Percentiles rank a stretch among this genome's conserved stretches.
Evolutionary conservation across 1,140 invertebrate genomes (phyloP).

Genomic region (Epicauta chinensis): DNA sequence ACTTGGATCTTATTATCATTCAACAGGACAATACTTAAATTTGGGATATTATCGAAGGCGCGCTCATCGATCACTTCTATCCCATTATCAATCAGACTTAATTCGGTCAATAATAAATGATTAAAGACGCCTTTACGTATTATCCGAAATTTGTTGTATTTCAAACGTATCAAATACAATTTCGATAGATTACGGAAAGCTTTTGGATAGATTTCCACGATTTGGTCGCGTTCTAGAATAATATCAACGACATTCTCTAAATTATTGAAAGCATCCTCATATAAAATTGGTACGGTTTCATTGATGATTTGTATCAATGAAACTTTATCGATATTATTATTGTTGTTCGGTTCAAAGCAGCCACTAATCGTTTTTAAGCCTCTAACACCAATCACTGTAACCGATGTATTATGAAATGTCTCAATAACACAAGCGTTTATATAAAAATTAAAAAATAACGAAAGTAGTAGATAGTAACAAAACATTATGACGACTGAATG

Average conservation of each 20-base stretch:
- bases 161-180: slow-evolving; percentile 30
- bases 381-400: slow-evolving; percentile 32
- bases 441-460: slow-evolving; percentile 1
- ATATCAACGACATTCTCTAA: slow-evolving; percentile 33
- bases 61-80: slow-evolving; percentile 32
- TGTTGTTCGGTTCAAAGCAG: slow-evolving; percentile 32
- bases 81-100: slow-evolving; percentile 33
- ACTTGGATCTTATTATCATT: slow-evolving; percentile 32
- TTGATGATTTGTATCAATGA: slow-evolving; percentile 35
- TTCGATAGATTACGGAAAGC: slow-evolving; percentile 34
- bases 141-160: slow-evolving; percentile 30
- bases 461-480: neutral
- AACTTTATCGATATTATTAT: slow-evolving; percentile 27
- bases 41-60: slow-evolving; percentile 35
- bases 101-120: slow-evolving; percentile 28
- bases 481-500: neutral
- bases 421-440: slow-evolving; percentile 20
- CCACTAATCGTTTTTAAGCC: slow-evolving; percentile 31
- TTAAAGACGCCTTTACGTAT: slow-evolving; percentile 36
- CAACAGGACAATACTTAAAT: slow-evolving; percentile 31
- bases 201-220: slow-evolving; percentile 30
- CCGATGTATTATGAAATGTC: slow-evolving; percentile 30
- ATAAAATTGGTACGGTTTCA: slow-evolving; percentile 33
- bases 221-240: slow-evolving; percentile 32
- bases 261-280: slow-evolving; percentile 31